Base-by-base conservation (phyloP, 1,140 invertebrate species). In the Drosophila ananassae region DNA sequence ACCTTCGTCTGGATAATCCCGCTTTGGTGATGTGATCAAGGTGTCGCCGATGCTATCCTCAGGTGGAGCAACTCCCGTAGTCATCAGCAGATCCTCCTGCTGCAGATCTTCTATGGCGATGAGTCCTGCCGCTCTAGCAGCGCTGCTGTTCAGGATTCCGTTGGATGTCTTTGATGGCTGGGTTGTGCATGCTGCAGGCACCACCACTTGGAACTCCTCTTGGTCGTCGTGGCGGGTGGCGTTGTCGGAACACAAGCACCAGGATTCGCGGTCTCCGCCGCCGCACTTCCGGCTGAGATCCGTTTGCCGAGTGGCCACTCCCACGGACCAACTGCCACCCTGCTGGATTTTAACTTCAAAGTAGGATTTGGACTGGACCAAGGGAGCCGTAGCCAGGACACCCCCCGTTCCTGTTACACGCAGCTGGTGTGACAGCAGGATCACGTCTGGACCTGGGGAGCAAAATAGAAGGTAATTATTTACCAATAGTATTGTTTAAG, bases 261-360 rank as follows among this genome's bases (percentile, higher is more conserved):
- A 99, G 13, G 97, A 98, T 76, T 98, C 97, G 60, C 94, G 93
- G 91, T 98, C 97, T 48, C 95, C 94, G 2, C 98, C 98, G 30
- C 98, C 95, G 80, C 93, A 96, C 21, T 97, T 94, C 90, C 94
- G 94, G 91, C 98, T 97, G 7, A 99, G 93, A 93, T 99, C 95
- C 47, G 96, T 95, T 76, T 96, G 96, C 85, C 95, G 94, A 3
- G 97, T 98, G 17, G 97, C 98, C 64, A 99, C 91, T 6, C 99
- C 99, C 28, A 99, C 94, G 8, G 97, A 98, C 98, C 99, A 99
- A 30, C 96, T 94, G 90, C 98, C 98, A 79, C 96, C 95, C 91
- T 99, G 98, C 92, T 99, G 98, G 63, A 99, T 93, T 93, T 99
- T 99, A 2, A 99, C 96, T 94, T 99, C 98, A 93, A 99, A 99